Base-by-base conservation (phyloP, 2,113 vertebrate genomes). In the Etheostoma cragini region DNA sequence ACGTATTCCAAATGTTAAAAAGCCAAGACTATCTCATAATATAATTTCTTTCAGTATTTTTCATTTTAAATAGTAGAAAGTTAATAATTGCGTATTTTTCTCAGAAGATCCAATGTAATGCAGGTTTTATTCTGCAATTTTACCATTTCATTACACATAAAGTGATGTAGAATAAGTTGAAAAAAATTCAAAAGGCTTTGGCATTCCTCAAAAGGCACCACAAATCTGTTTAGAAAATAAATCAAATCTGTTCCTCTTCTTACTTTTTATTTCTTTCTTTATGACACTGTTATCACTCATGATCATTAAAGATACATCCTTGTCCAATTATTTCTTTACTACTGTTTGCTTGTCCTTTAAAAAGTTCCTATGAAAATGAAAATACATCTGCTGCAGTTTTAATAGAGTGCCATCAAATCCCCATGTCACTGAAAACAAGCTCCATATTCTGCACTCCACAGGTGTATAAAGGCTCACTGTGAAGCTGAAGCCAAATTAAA, bases 171-270 rank as follows among this genome's bases (percentile, higher is more conserved):
- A 16, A 4, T 46, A 22, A 0, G 47, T 15, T 26, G 0, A n/a
- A 50, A 19, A 11, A 33, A 45, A 57, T 17, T 14, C 1, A 5
- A 49, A 33, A 35, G 5, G 7, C 53, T n/a, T 52, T 21, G 4
- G 0, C 14, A 0, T 64, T 24, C 17, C 22, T n/a, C 22, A 62
- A 16, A 53, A n/a, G 53, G 46, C 24, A 50, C 13, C 19, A 63
- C 0, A 26, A 63, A 53, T 61, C 14, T 14, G 24, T 3, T 61
- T 21, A 10, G n/a, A 26, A 63, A 42, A 53, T 30, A 33, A 33
- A 45, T 7, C 2, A 64, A 60, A n/a, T n/a, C 45, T 58, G 52
- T 65, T 81, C 54, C 63, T 74, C 46, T 26, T 66, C 15, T 72
- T 11, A 4, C 14, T 19, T 24, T 30, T 45, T 30, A 61, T 46